These are phyloP conservation scores for Aleiodes sp. DNA, from an alignment of 1,140 invertebrate species.

Conservation along the genomic window DNA sequence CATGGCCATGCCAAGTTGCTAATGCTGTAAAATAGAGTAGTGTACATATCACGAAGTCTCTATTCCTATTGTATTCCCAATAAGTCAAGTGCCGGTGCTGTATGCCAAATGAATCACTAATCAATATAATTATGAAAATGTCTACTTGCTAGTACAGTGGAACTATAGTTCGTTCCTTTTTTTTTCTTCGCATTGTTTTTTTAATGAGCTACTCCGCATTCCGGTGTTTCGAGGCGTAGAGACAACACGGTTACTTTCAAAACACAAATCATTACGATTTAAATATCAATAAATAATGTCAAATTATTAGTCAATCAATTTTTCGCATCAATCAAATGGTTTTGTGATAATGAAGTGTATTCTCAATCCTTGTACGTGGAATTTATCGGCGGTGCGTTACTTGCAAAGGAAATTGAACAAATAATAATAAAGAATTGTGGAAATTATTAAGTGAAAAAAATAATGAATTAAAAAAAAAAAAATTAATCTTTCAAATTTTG, in stretches of 20 bases:
- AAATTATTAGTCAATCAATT: background rate
- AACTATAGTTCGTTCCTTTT: background rate
- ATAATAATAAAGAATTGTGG: too few species aligned
- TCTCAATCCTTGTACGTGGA: background rate
- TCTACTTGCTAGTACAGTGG: background rate
- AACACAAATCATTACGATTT: background rate
- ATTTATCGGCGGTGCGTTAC: slow-evolving; percentile 1
- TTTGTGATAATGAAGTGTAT: background rate
- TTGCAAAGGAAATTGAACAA: background rate
- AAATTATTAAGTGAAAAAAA: too few species aligned
- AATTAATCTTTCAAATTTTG: too few species aligned
- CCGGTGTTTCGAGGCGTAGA: background rate
- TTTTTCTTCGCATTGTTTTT: background rate
- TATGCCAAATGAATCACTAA: slow-evolving; percentile 40
- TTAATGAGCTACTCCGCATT: background rate
- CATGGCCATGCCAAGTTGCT: background rate
- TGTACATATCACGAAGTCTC: slow-evolving; percentile 13
- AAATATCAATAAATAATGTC: background rate
- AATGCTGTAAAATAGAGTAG: slow-evolving; percentile 21
- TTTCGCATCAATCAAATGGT: background rate
- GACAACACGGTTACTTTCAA: background rate
- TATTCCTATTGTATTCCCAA: slow-evolving; percentile 39
- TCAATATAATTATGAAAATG: slow-evolving; percentile 34
- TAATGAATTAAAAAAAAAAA: too few species aligned
- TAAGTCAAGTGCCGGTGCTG: slow-evolving; percentile 36